Evolutionary conservation across 2,113 vertebrate species (phyloP).

Genomic region (Cisticola juncidis): DNA sequence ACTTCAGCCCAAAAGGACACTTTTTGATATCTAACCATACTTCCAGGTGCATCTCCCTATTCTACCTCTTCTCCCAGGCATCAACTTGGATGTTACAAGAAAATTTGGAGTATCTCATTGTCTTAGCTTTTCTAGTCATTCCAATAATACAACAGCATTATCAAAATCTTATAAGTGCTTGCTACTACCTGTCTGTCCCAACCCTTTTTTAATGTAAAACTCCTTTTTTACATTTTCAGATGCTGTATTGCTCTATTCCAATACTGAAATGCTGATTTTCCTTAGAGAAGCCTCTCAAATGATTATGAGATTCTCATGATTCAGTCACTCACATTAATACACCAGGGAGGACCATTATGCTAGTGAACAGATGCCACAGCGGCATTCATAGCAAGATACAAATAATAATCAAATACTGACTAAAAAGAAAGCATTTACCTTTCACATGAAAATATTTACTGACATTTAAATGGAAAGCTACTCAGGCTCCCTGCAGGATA

Average conservation of each 20-base stretch:
- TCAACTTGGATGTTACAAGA: background rate
- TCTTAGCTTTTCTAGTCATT: background rate
- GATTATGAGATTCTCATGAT: background rate
- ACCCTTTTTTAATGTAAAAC: background rate
- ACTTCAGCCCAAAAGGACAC: rapidly evolving
- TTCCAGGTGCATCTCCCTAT: background rate
- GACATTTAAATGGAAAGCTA: background rate
- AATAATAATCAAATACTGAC: background rate
- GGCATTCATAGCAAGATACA: background rate
- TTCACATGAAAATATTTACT: background rate
- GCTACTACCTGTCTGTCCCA: background rate
- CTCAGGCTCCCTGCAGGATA: background rate
- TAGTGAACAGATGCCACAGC: background rate
- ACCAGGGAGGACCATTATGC: background rate
- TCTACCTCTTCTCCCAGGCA: background rate
- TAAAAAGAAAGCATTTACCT: background rate
- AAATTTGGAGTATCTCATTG: background rate
- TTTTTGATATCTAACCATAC: background rate
- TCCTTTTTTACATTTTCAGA: background rate
- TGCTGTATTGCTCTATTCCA: background rate
- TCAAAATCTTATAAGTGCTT: background rate
- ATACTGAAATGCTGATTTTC: background rate
- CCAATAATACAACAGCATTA: background rate
- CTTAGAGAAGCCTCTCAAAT: background rate
- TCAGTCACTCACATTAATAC: background rate